Base-by-base conservation (phyloP, 2,888 invertebrate genomes). In the Agrotis puta region DNA sequence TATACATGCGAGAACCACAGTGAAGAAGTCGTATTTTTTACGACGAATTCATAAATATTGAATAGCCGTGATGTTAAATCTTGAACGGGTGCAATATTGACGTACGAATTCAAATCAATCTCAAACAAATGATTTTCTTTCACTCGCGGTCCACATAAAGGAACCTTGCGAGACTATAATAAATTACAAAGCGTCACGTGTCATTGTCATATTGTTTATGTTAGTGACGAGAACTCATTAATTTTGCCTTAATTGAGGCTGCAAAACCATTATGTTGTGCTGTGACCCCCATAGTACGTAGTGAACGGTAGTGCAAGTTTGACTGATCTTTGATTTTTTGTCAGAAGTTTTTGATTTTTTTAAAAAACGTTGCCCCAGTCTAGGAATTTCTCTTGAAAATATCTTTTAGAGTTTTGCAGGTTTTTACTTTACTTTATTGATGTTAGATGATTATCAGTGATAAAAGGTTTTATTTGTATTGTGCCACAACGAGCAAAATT, bases 181-280 rank as follows among this genome's bases (percentile, higher is more conserved):
- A 76, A 74, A 77, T 69, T 63, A 66, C 63, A 69, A 70, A 65
- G 50, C 48, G 48, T 58, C 48, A 66, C 62, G 68, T 77, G 70
- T 79, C 69, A 86, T 71, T 83, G 79, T 82, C 72, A 64, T 53
- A 73, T 69, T 77, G 74, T 82, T 74, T 80, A 83, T 79, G 51
- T 72, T 80, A 78, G 80, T 83, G 84, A 86, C 84, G 72, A 72
- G 82, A 78, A 80, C 79, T 74, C 79, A 87, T 88, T 88, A 85
- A 56, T 53, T 70, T 63, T 62, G 64, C 71, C 71, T 47, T 87
- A 85, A 84, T 85, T 81, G 82, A 70, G 73, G 62, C 66, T 54
- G 77, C 43, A 53, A 69, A 57, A 63, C 63, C 58, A 82, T 84
- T 77, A 79, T 51, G 27, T 51, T 58, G 22, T 48, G n/a, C 59